Evolutionary conservation across 2,113 vertebrate genomes (phyloP).

Genomic region (Accipiter virgatus): DNA sequence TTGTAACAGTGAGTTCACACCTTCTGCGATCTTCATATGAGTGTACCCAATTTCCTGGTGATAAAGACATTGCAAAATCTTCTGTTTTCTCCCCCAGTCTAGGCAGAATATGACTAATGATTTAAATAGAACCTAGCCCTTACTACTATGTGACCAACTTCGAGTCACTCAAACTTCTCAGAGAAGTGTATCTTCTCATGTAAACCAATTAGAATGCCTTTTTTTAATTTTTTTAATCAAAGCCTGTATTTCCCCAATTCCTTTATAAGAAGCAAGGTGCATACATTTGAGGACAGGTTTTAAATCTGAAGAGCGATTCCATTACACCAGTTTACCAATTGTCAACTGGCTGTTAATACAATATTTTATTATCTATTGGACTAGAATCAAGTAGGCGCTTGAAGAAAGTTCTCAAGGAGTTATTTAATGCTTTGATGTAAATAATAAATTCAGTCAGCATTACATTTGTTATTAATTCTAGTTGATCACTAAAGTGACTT

Average conservation of each 20-base stretch:
- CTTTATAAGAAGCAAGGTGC: not conserved
- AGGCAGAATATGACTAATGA: not conserved
- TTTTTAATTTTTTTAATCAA: not conserved
- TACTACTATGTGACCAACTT: not conserved
- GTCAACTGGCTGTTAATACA: not conserved
- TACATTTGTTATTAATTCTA: not conserved
- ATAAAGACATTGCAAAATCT: not conserved
- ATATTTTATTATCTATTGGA: not conserved
- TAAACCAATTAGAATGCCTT: not conserved
- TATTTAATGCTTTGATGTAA: not conserved
- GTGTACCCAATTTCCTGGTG: conserved; percentile 94
- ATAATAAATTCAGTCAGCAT: not conserved
- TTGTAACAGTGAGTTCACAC: conserved; percentile 93
- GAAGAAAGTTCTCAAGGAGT: not conserved
- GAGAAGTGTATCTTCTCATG: not conserved
- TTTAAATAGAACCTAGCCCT: not conserved
- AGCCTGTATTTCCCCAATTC: not conserved
- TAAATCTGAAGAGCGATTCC: not conserved
- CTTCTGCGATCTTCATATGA: conserved; percentile 91
- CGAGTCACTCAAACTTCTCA: fast-evolving
- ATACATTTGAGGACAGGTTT: not conserved
- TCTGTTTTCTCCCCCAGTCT: not conserved
- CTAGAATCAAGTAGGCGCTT: not conserved
- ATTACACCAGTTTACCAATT: not conserved
- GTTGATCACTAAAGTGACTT: not conserved